Evolutionary conservation across 2,113 vertebrate species (phyloP), one percentile per base, ranked within the genome.

Genomic region (Zosterops pallidus): DNA sequence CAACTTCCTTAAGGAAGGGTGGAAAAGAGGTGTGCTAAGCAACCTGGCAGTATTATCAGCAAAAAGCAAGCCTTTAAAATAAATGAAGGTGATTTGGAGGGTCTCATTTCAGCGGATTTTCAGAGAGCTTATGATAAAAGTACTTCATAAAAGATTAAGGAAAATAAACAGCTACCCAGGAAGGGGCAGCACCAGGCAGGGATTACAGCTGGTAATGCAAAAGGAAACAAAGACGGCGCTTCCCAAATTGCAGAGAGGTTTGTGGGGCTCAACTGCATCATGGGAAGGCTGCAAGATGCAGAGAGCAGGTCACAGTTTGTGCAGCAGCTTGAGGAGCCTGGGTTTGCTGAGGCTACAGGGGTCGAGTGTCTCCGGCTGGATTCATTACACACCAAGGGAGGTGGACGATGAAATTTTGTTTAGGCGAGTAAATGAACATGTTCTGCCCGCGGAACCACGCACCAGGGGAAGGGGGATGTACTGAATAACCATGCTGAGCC

Each of bases 61-160:
- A 76, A 95, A 95, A 63, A 83, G 44, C 72, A 78, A 95, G 80
- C 72, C 83, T 93, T 93, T 88, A 74, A 87, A 92, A 23, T 23
- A 95, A 83, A 97, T 96, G 97, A 98, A 97, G 96, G 88, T 92
- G 96, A 96, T 96, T 94, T 93, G 86, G 41, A 76, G 80, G 94
- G 89, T 69, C 81, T 94, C 96, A 98, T 97, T 96, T 95, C 95
- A 90, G 95, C 2, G 20, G 78, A 96, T 97, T 96, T 97, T 91
- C 83, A 81, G 94, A 95, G 14, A 88, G 50, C 90, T 81, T 87
- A 76, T 95, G 96, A 96, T 95, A 94, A 94, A 97, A 94, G 59
- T 39, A 87, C 79, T 95, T 96, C 63, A 31, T 77, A 74, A 96
- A 96, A 96, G 96, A 96, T 94, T 93, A 94, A 94, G 62, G 65